These are phyloP conservation scores for Andrena praecox DNA, from an alignment of 2,888 invertebrate genomes.

Conservation along the genomic window DNA sequence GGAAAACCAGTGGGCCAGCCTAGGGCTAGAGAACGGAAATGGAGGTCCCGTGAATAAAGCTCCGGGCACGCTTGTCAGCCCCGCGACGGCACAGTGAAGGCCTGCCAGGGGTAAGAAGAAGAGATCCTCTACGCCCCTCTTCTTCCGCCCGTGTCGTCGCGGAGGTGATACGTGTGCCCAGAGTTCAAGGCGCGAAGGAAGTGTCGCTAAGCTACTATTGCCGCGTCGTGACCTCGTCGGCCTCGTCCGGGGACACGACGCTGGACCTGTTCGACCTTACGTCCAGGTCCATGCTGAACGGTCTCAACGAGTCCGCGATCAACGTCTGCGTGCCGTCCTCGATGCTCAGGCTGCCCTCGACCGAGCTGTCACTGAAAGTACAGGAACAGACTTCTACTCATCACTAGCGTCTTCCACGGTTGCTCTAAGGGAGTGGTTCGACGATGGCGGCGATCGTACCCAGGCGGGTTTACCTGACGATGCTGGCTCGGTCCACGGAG, in stretches of 20 bases:
- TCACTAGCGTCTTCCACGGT: slow-evolving; percentile 78
- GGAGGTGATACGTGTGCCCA: no score
- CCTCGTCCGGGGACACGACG: slow-evolving; percentile 86
- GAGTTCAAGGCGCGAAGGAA: slow-evolving; percentile 7
- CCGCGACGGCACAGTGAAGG: no score
- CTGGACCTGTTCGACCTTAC: slow-evolving; percentile 87
- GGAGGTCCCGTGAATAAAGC: no score
- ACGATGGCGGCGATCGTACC: slow-evolving; percentile 71
- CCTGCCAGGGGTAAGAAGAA: no score
- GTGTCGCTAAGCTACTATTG: slow-evolving; percentile 57
- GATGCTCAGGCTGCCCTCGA: slow-evolving; percentile 87
- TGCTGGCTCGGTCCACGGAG: slow-evolving; percentile 79
- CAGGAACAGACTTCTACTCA: slow-evolving; percentile 82
- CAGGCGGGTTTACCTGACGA: slow-evolving; percentile 82
- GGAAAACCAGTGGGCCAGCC: no score
- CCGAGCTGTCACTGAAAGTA: slow-evolving; percentile 86
- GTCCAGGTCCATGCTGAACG: slow-evolving; percentile 88
- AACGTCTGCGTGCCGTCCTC: slow-evolving; percentile 81
- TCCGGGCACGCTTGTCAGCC: no score
- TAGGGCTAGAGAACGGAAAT: no score
- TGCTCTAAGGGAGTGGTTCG: slow-evolving; percentile 43
- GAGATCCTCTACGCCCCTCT: no score
- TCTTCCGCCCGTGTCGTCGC: no score
- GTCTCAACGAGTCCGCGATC: slow-evolving; percentile 85
- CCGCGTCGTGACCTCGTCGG: slow-evolving; percentile 77